Conservation (phyloP, 2,113 vertebrate genomes). For the Marcusenius ussheri region DNA sequence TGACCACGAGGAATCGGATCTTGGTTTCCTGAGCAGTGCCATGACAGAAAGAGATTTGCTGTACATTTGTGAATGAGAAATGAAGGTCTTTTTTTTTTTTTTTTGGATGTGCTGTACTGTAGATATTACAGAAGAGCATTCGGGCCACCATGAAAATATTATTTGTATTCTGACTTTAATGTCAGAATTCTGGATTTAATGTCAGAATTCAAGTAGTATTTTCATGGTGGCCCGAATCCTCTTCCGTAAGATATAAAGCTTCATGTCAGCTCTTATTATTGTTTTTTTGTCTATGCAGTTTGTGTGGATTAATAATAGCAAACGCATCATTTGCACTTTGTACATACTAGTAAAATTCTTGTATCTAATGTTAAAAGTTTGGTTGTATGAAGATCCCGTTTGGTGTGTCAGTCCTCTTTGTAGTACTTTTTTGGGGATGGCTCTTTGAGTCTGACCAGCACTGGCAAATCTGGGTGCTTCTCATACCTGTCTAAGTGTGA, state of each 20-base stretch:
- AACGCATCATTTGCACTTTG: constrained; percentile 85
- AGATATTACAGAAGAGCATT: not conserved
- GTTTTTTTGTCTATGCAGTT: constrained; percentile 20
- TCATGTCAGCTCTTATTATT: constrained; percentile 26
- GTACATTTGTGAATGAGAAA: constrained; percentile 30
- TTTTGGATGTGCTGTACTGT: constrained; percentile 46
- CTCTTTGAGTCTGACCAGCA: constrained; percentile 52
- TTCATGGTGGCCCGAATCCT: no score
- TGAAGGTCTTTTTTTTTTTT: constrained; percentile 33
- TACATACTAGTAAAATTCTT: constrained; percentile 78
- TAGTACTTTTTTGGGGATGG: constrained; percentile 54
- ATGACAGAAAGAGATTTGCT: not conserved
- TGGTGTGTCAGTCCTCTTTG: constrained; percentile 54
- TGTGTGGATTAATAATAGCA: constrained; percentile 64
- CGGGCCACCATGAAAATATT: no score
- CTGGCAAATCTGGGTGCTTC: constrained; percentile 50
- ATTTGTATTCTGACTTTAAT: no score
- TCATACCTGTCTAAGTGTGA: constrained; percentile 48
- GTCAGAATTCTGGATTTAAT: no score
- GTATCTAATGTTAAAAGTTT: constrained; percentile 76
- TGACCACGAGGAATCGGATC: not conserved
- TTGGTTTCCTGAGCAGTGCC: not conserved
- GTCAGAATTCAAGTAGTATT: no score
- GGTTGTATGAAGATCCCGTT: constrained; percentile 66
- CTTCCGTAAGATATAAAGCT: not conserved